These are phyloP conservation scores for Muntiacus reevesi DNA, from an alignment of 2,113 vertebrate genomes.

Conservation along the genomic window DNA sequence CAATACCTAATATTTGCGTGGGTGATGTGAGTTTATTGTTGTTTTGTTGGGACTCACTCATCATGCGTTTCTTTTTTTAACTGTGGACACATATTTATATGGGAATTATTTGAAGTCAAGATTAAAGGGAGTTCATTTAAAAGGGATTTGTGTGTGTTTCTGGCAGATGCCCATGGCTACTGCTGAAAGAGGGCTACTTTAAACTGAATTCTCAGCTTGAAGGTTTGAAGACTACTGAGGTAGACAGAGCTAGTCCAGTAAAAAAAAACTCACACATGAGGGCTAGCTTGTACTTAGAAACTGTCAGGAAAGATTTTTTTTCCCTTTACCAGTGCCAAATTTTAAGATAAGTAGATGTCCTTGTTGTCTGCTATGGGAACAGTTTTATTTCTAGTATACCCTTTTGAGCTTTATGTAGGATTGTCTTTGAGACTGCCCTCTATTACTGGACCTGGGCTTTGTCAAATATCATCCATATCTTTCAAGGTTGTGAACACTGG, in stretches of 20 bases:
- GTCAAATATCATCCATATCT: background rate
- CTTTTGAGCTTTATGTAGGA: background rate
- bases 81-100: conserved; percentile 15
- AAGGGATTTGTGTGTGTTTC: conserved; percentile 50
- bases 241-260: background rate
- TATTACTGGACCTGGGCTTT: background rate
- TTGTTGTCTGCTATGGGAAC: background rate
- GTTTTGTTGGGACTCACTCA: background rate
- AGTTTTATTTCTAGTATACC: background rate
- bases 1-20: background rate
- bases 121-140: conserved; percentile 24
- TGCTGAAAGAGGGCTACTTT: background rate
- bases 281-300: background rate
- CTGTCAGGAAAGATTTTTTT: background rate
- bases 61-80: background rate
- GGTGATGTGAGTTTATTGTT: background rate
- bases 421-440: background rate
- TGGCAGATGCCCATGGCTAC: background rate
- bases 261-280: background rate
- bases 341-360: conserved; percentile 26
- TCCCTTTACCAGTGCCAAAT: background rate
- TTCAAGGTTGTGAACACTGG: background rate
- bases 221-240: conserved; percentile 1
- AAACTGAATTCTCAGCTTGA: conserved; percentile 40
- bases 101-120: conserved; percentile 8